Evolutionary conservation across 64 coral and sea anemone genomes (phyloP).

Genomic region (Catalaphyllia jardinei): DNA sequence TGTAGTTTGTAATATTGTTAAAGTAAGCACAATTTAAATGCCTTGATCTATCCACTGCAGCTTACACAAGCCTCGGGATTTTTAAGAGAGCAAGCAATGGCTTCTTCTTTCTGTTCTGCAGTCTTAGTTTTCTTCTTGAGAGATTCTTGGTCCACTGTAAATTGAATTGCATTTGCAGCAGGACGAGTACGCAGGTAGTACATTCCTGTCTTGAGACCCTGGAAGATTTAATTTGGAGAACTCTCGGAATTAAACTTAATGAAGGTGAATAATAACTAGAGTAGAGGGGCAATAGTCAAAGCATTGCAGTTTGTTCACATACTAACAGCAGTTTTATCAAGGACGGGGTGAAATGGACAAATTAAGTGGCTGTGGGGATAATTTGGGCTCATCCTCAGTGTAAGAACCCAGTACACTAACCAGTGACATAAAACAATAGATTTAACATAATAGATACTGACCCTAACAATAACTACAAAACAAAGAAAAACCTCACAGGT

Average conservation of each 20-base stretch:
- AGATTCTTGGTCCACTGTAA: constrained; percentile 93
- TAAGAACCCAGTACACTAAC: too few species aligned
- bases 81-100: constrained; percentile 49
- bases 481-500: too few species aligned
- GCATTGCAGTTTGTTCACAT: too few species aligned
- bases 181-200: constrained; percentile 92
- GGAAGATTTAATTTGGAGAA: not conserved
- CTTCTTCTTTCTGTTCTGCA: constrained; percentile 61
- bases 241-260: not conserved
- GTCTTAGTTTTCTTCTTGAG: constrained; percentile 47
- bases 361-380: too few species aligned
- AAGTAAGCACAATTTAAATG: not conserved
- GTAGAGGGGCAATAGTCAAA: too few species aligned
- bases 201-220: constrained; percentile 99
- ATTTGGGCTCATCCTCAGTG: too few species aligned
- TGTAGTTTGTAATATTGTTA: not conserved
- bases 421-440: too few species aligned
- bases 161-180: constrained; percentile 97
- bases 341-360: too few species aligned
- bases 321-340: too few species aligned
- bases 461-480: too few species aligned
- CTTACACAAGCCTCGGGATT: constrained; percentile 84
- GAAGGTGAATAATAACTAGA: too few species aligned
- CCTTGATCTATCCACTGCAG: constrained; percentile 67
- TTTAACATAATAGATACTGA: too few species aligned